Conservation (phyloP, 2,113 vertebrate genomes). For the Stigmatopora argus region DNA sequence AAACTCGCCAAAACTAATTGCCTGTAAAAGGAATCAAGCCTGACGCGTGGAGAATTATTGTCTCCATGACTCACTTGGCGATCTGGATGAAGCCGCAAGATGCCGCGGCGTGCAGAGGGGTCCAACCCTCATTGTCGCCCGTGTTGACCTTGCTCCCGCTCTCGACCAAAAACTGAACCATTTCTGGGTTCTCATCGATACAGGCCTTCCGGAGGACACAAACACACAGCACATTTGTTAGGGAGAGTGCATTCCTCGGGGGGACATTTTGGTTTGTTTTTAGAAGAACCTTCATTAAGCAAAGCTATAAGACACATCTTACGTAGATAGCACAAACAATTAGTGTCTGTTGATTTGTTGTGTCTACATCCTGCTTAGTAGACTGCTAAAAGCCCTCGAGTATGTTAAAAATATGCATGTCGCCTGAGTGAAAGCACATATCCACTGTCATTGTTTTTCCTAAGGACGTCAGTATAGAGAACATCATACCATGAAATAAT, state of each 20-base stretch:
- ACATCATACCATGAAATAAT: not conserved
- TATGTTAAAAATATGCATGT: constrained; percentile 47
- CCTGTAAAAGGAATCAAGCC: not conserved
- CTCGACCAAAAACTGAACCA: constrained; percentile 81
- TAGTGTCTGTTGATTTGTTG: constrained; percentile 45
- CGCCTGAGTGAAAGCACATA: constrained; percentile 25
- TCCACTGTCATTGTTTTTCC: constrained; percentile 28
- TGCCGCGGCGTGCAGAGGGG: constrained; percentile 76
- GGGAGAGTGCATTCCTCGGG: not conserved
- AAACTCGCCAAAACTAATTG: not conserved
- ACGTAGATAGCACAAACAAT: constrained; percentile 34
- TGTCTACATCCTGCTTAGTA: constrained; percentile 39
- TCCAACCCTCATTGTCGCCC: constrained; percentile 81
- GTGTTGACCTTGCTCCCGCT: constrained; percentile 74
- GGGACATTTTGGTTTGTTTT: constrained; percentile 18
- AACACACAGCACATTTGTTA: constrained; percentile 2
- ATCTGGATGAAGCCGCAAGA: constrained; percentile 79
- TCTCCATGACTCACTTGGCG: constrained; percentile 63
- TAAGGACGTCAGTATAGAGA: not conserved
- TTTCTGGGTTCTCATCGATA: constrained; percentile 79
- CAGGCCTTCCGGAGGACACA: constrained; percentile 67
- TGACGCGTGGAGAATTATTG: not conserved
- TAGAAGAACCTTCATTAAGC: constrained; percentile 28
- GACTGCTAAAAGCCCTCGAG: constrained; percentile 45
- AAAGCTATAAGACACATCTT: constrained; percentile 25